phyloP scores from a whole-genome alignment of 2,888 invertebrate species.

The Aphodius sticticus region DNA sequence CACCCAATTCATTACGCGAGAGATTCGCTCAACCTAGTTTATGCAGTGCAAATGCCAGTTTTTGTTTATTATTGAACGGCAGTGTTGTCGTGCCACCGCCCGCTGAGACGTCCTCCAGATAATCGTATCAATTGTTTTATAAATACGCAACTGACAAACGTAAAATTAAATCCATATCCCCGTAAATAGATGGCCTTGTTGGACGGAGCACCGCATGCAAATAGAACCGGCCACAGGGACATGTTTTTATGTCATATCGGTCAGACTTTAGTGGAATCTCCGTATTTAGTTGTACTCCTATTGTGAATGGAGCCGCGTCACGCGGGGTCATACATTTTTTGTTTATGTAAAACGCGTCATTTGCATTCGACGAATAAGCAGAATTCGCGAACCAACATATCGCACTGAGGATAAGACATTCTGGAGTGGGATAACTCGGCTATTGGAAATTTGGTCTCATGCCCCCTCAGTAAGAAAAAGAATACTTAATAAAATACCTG shows the following conservation, averaged over 20 bases:
- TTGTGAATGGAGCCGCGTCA: no score
- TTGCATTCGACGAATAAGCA: no score
- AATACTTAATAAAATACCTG: no score
- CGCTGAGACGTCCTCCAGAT: background rate
- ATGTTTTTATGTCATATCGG: background rate
- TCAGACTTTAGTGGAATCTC: background rate
- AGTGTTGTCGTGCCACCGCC: background rate
- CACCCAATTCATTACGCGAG: constrained; percentile 39
- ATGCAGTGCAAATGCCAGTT: background rate
- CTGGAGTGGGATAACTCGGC: no score
- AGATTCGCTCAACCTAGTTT: constrained; percentile 35
- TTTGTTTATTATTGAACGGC: background rate
- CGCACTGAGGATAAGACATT: no score
- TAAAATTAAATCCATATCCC: background rate
- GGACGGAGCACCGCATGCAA: background rate
- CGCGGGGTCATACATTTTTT: no score
- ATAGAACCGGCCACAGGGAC: background rate
- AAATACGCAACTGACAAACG: background rate
- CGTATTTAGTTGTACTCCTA: no score
- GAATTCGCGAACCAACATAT: no score
- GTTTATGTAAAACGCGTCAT: no score
- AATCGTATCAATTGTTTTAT: background rate
- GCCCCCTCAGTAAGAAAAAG: no score
- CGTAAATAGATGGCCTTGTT: constrained; percentile 4
- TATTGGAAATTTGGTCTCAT: no score